Evolutionary conservation across 2,888 invertebrate genomes (phyloP), one percentile per base, ranked within the genome.

Genomic region (Oligia fasciuncula): DNA sequence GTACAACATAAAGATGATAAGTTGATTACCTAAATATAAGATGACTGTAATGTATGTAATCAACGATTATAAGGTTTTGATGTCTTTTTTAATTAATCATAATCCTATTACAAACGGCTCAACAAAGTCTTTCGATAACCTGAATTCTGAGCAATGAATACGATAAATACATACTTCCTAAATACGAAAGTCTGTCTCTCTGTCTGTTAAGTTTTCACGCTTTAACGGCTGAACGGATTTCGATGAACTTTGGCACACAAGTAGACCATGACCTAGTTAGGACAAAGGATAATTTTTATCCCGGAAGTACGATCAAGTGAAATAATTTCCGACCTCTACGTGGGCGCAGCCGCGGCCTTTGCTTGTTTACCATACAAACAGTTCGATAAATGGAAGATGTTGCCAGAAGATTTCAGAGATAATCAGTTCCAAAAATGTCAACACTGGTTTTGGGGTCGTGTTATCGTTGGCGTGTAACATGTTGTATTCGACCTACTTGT

Each of bases 391-490:
- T 46, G 46, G 19, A 76, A 67, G 60, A 68, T 80, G 14, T 69
- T 51, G 63, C 68, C 51, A 82, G 66, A 73, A 83, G 73, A 87
- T 86, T 88, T 74, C 51, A n/a, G 65, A 79, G 84, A 85, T 88
- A 84, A 78, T 80, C 73, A 74, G 84, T 65, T 74, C 80, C 79
- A 70, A 85, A 87, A 85, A 72, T 79, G 87, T 88, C 88, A 88
- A 81, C 81, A 85, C 46, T 76, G 51, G 77, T 86, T 85, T 86
- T 86, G 79, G 73, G 88, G 85, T 83, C 81, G 43, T 77, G 77
- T 87, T 87, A 85, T 89, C 83, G 54, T 66, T 19, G 54, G 40
- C 2, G 19, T 69, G 19, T 69, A 67, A 60, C 67, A 73, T 74
- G 78, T 77, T 83, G 79, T 46, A 79, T 71, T 77, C 73, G 88